Percentiles rank a stretch among this genome's conserved stretches.
phyloP scores from a whole-genome alignment of 2,113 vertebrate species.

The Oncorhynchus tshawytscha region DNA sequence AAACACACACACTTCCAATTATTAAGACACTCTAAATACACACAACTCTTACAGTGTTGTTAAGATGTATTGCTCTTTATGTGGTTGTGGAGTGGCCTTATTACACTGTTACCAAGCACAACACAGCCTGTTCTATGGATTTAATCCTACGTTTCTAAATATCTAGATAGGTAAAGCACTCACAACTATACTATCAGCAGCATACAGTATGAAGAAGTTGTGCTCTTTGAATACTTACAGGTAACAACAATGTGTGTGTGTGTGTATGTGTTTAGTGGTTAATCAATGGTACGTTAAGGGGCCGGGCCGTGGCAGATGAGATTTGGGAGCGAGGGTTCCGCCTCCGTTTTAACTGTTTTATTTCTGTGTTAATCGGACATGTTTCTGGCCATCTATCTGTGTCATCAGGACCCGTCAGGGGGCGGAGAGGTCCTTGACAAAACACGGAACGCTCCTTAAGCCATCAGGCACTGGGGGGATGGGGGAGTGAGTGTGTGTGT shows the following conservation, averaged over 20 bases:
- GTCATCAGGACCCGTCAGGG: slow-evolving; percentile 27
- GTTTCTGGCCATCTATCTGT: slow-evolving; percentile 80
- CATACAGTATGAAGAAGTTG: neutral
- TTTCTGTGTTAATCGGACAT: slow-evolving; percentile 78
- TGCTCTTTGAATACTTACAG: neutral
- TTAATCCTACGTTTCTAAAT: neutral
- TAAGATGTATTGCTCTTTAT: neutral
- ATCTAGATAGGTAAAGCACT: neutral
- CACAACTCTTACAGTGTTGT: neutral
- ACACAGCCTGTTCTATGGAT: neutral
- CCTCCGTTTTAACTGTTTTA: slow-evolving; percentile 64
- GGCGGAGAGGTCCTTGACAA: slow-evolving; percentile 81
- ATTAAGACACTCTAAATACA: too few relatives aligned
- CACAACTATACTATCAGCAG: neutral
- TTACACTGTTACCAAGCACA: neutral
- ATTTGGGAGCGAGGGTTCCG: slow-evolving; percentile 59
- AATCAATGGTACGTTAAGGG: slow-evolving; percentile 28
- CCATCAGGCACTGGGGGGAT: slow-evolving; percentile 68
- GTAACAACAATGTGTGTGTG: neutral
- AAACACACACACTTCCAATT: neutral
- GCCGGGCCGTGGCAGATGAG: slow-evolving; percentile 44
- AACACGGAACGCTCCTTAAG: slow-evolving; percentile 77
- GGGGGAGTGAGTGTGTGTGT: too few relatives aligned
- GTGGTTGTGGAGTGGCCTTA: neutral
- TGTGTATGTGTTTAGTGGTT: neutral